A percentile compares a stretch with the other conserved stretches of the same genome.
phyloP scores from a whole-genome alignment of 1,140 invertebrate species.

The Glossosoma conforme region DNA sequence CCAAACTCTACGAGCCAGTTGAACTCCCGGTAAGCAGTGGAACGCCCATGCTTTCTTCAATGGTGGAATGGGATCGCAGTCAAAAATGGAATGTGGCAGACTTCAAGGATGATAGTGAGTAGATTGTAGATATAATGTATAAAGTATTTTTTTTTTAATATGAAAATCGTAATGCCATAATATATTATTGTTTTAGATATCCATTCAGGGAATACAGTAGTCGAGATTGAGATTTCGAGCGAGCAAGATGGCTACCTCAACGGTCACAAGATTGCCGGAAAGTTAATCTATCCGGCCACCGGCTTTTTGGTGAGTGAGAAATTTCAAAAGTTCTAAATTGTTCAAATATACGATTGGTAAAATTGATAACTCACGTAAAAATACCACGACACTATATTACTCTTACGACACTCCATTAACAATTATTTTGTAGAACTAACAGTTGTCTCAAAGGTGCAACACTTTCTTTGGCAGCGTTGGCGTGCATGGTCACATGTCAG shows the following conservation, averaged over 20 bases:
- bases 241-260: conserved; percentile 70
- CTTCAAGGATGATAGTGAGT: conserved; percentile 51
- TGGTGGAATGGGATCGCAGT: conserved; percentile 89
- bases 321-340: too few relatives aligned
- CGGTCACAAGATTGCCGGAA: conserved; percentile 93
- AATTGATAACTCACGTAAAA: too few relatives aligned
- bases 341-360: too few relatives aligned
- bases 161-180: too few relatives aligned
- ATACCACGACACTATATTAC: too few relatives aligned
- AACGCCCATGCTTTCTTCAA: conserved; percentile 81
- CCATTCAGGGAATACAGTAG: conserved; percentile 64
- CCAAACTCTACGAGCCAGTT: conserved; percentile 69
- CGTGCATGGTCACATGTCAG: too few relatives aligned
- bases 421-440: too few relatives aligned
- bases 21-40: conserved; percentile 83
- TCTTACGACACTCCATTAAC: too few relatives aligned
- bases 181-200: conserved; percentile 32
- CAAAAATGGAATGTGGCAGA: conserved; percentile 71
- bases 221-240: conserved; percentile 74
- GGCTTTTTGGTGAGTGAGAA: conserved; percentile 84
- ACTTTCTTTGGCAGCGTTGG: too few relatives aligned
- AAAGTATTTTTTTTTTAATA: conserved; percentile 3
- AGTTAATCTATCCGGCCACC: conserved; percentile 91
- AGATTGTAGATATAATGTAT: neutral
- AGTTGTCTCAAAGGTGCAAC: too few relatives aligned